phyloP scores from a whole-genome alignment of 2,888 invertebrate species.

The Drosophila kuntzei region DNA sequence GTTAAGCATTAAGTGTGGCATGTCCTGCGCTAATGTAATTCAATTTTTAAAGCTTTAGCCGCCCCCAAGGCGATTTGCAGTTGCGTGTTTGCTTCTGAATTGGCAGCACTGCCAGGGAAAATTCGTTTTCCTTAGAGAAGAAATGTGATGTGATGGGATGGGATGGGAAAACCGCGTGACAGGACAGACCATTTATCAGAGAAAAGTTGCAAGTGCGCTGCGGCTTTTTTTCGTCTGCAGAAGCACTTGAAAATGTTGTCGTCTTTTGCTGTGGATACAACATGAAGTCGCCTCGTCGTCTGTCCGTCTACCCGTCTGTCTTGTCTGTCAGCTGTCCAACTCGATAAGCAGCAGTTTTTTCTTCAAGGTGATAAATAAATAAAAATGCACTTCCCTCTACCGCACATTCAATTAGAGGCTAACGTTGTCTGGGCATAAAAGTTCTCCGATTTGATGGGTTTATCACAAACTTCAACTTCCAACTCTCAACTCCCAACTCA shows the following conservation, averaged over 20 bases:
- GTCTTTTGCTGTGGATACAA: constrained; percentile 11
- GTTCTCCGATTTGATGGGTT: constrained; percentile 44
- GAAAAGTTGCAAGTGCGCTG: constrained; percentile 65
- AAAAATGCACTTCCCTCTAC: constrained; percentile 32
- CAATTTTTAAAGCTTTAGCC: constrained; percentile 34
- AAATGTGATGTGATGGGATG: no score
- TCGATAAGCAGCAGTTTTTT: constrained; percentile 55
- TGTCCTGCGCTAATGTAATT: constrained; percentile 39
- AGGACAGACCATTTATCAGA: constrained; percentile 79
- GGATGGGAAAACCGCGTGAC: constrained; percentile 43
- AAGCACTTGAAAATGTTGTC: constrained; percentile 62
- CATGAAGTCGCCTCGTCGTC: constrained; percentile 3
- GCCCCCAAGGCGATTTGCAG: background rate
- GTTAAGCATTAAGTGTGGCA: constrained; percentile 13
- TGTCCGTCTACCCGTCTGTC: background rate
- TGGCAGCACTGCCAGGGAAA: constrained; percentile 1
- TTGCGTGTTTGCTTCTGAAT: constrained; percentile 18
- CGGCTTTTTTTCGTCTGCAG: constrained; percentile 50
- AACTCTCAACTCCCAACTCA: background rate
- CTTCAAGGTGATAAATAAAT: constrained; percentile 60
- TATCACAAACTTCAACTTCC: constrained; percentile 14
- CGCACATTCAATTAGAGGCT: constrained; percentile 37
- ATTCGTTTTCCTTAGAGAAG: background rate
- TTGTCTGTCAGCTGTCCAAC: constrained; percentile 71
- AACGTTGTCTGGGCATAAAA: constrained; percentile 4